Percentiles rank a stretch among this genome's conserved stretches.
Conservation (phyloP, 1,140 invertebrate genomes). For the Drosophila bocqueti region DNA sequence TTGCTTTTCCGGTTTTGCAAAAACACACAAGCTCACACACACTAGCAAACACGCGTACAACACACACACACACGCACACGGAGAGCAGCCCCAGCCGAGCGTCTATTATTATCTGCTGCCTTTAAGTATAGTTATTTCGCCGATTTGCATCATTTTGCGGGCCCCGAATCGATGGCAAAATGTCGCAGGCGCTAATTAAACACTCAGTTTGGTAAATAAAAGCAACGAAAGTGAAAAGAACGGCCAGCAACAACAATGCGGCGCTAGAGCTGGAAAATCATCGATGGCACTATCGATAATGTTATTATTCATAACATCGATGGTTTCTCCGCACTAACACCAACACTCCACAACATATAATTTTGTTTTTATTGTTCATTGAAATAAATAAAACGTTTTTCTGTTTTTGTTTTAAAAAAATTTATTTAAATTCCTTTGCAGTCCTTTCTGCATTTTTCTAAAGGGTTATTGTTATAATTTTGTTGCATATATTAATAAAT, state of each 20-base stretch:
- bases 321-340: too few species aligned
- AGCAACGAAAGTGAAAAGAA: conserved; percentile 76
- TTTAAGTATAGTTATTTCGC: conserved; percentile 30
- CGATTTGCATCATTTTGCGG: conserved; percentile 59
- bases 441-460: too few species aligned
- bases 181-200: conserved; percentile 51
- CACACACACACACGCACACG: background rate
- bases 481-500: background rate
- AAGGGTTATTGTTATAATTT: too few species aligned
- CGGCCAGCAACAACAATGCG: conserved; percentile 51
- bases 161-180: conserved; percentile 31
- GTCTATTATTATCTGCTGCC: conserved; percentile 72
- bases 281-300: too few species aligned
- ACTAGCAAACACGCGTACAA: background rate
- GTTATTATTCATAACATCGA: too few species aligned
- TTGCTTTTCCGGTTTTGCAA: conserved; percentile 61
- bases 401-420: too few species aligned
- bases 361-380: too few species aligned
- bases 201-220: conserved; percentile 51
- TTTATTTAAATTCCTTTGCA: too few species aligned
- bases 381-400: too few species aligned
- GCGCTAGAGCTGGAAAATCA: too few species aligned
- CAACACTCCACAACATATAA: too few species aligned
- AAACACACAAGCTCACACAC: conserved; percentile 19
- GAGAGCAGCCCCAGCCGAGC: conserved; percentile 17